Evolutionary conservation across 2,888 invertebrate genomes (phyloP).

Genomic region (Pristionchus entomophagus): DNA sequence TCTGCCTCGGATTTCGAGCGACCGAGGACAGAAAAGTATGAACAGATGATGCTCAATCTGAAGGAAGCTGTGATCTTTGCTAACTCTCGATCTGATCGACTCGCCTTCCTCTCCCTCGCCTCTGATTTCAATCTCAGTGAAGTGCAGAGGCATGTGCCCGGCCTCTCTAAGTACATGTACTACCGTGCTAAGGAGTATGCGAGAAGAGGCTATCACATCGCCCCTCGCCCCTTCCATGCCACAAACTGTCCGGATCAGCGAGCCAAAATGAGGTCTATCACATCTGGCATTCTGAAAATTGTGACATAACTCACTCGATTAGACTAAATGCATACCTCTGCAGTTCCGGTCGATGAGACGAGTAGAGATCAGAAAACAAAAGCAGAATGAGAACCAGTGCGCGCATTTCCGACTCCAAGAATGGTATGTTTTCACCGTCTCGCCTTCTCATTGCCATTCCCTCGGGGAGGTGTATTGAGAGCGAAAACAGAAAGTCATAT

Average conservation of each 20-base stretch:
- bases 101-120: neutral
- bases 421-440: too few species aligned
- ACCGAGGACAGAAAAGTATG: neutral
- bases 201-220: neutral
- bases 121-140: neutral
- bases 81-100: neutral
- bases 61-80: neutral
- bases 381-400: too few species aligned
- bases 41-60: neutral
- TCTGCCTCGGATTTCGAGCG: neutral
- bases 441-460: too few species aligned
- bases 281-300: too few species aligned
- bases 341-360: too few species aligned
- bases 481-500: too few species aligned
- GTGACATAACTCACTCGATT: too few species aligned
- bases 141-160: neutral
- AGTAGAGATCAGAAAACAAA: too few species aligned
- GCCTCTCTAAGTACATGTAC: neutral
- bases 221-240: neutral
- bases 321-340: too few species aligned
- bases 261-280: too few species aligned
- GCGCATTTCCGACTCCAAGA: too few species aligned
- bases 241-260: neutral
- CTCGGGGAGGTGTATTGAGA: too few species aligned
- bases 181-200: neutral